phyloP scores from a whole-genome alignment of 2,113 vertebrate genomes.

The Physeter macrocephalus region DNA sequence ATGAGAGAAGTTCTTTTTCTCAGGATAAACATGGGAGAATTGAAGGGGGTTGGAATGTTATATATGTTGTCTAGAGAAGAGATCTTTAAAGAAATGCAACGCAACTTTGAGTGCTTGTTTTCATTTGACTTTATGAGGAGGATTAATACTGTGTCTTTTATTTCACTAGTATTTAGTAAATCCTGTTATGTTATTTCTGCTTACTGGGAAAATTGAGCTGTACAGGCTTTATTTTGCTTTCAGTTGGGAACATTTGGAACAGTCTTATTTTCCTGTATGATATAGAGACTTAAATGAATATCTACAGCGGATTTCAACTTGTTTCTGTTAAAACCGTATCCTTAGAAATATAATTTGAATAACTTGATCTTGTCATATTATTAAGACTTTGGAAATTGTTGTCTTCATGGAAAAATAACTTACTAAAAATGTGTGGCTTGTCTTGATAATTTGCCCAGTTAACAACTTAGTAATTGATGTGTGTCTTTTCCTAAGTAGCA shows the following conservation, averaged over 20 bases:
- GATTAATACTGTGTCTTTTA: not conserved
- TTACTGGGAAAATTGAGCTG: conserved; percentile 23
- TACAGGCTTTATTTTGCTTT: conserved; percentile 41
- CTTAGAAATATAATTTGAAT: conserved; percentile 29
- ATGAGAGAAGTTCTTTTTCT: conserved; percentile 24
- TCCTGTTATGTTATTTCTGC: not conserved
- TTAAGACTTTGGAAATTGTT: conserved; percentile 29
- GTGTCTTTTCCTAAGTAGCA: conserved; percentile 27
- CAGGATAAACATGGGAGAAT: not conserved
- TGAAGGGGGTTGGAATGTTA: not conserved
- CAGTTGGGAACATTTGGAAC: not conserved
- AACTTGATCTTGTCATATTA: conserved; percentile 13
- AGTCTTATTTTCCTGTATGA: not conserved
- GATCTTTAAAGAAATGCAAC: conserved; percentile 6
- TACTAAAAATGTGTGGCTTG: not conserved
- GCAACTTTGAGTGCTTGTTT: not conserved
- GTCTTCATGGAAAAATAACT: conserved; percentile 32
- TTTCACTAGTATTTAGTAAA: conserved; percentile 22
- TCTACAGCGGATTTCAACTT: conserved; percentile 1
- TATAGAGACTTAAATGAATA: not conserved
- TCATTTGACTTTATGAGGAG: conserved; percentile 12
- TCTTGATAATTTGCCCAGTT: not conserved
- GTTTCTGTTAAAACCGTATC: conserved; percentile 19
- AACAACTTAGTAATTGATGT: conserved; percentile 29
- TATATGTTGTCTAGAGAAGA: not conserved